Base-by-base conservation (phyloP, 2,888 invertebrate genomes). In the Pristionchus japonicus region DNA sequence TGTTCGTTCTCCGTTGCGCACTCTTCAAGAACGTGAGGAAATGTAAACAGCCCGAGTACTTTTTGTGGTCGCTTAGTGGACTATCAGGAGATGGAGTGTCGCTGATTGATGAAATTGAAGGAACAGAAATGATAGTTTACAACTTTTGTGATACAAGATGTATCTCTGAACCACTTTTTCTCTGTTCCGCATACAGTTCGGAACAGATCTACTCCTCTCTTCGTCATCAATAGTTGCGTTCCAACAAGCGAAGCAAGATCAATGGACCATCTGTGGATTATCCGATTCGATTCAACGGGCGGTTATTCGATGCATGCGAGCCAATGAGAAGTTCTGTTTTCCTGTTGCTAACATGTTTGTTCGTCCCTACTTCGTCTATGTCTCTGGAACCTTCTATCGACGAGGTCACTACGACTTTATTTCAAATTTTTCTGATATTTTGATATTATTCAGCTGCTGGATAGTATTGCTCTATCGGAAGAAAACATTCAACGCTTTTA, bases 381-480 rank as follows among this genome's bases (percentile, higher is more conserved):
- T n/a, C 43, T 2, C 17, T 70, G n/a, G 77, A 77, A n/a, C 77
- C 77, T 3, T 77, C 77, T 1, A n/a, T 47, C 1, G 77, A 43
- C 27, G 77, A 77, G 77, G 77, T 77, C 27, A 27, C 15, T 20
- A 13, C 23, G 23, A 20, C 3, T 31, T 34, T 70, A 34, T 34
- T 70, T n/a, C n/a, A n/a, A n/a, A n/a, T n/a, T n/a, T n/a, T n/a
- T n/a, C n/a, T 31, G 27, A 27, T n/a, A 27, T 64, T 64, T 3
- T 27, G 11, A 57, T 57, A 23, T 23, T n/a, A 52, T 83, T 83
- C 20, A 83, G 82, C 23, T 83, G 9, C 52, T 83, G 20, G 82
- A 83, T 49, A 83, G 82, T n/a, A 52, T 83, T 9, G 49, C 82
- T 2, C 52, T 83, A 3, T 83, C 82, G 11, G 52, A 83, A 23